These are phyloP conservation scores for Acholoe squamosa DNA, from an alignment of 2,888 invertebrate genomes.

Conservation along the genomic window DNA sequence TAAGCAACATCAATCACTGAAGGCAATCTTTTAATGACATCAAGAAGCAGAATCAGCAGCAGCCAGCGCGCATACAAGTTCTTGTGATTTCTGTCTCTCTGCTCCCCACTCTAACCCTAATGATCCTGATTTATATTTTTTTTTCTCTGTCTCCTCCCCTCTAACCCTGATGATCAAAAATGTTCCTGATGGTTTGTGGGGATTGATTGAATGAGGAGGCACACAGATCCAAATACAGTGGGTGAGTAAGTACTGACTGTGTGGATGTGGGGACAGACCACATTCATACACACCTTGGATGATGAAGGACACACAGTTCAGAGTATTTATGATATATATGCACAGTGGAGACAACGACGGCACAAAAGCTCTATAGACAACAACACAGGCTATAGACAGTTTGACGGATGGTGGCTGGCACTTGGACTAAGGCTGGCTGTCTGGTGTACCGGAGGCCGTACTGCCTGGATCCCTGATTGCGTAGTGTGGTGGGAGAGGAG, in stretches of 20 bases:
- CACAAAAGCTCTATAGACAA: constrained; percentile 40
- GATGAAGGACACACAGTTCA: neutral
- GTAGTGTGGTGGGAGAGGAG: neutral
- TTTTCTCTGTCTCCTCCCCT: too few species aligned
- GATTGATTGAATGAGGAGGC: neutral
- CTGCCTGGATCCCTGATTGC: neutral
- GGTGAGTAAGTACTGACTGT: neutral
- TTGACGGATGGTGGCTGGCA: neutral
- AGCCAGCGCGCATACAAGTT: neutral
- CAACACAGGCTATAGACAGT: constrained; percentile 23
- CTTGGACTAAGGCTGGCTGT: neutral
- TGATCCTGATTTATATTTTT: too few species aligned
- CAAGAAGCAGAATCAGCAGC: neutral
- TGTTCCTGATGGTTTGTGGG: neutral
- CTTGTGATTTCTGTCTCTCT: neutral
- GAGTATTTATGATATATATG: neutral
- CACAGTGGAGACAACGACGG: constrained; percentile 17
- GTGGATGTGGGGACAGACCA: too few species aligned
- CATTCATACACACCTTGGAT: too few species aligned
- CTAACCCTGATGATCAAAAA: too few species aligned
- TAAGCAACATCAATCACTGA: constrained; percentile 1
- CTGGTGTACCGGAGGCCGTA: neutral
- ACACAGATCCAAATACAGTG: constrained; percentile 13
- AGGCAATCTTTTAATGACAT: constrained; percentile 17
- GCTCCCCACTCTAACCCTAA: too few species aligned